Base-by-base conservation (phyloP, 2,888 invertebrate species). In the Entomobrya multifasciata region DNA sequence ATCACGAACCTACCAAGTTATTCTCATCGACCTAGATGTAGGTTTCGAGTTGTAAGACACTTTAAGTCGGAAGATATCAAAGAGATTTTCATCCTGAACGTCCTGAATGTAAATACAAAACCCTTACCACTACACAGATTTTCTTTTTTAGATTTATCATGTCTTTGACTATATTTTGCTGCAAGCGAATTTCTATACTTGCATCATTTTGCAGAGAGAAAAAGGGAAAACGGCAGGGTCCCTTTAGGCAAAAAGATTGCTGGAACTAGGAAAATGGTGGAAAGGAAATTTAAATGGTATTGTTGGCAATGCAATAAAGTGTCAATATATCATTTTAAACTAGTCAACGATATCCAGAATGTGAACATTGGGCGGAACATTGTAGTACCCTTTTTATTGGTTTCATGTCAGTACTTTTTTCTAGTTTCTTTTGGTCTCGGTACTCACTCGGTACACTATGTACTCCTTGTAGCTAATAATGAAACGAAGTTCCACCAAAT, bases 241-340 rank as follows among this genome's bases (percentile, higher is more conserved):
- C 70, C 70, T n/a, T 70, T 11, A 41, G 70, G 44, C 10, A 22
- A 22, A 70, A 70, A 25, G 47, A 70, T 30, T 62, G 25, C 22
- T 62, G 62, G 30, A 62, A 30, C 62, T 62, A 17, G 30, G 52
- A 74, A 36, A 74, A 52, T 6, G 44, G 72, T 27, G 27, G n/a
- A 27, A 70, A 41, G 70, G 15, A 44, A 52, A 36, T 36, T 36
- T 36, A 52, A 52, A 52, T 52, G 22, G 70, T 47, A 47, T 44
- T 44, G 76, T 57, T 76, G 17, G 5, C 55, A 41, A n/a, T 76
- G 76, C 41, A 76, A 76, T 76, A 76, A 76, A 57, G 52, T 30
- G 41, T 57, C 57, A 76, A 55, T 57, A 55, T 76, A 76, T 76
- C 76, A 57, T 76, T 22, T 57, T 41, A 57, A 36, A 57, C 55